Evolutionary conservation across 2,113 vertebrate species (phyloP), one percentile per base, ranked within the genome.

Genomic region (Urocynchramus pylzowi): DNA sequence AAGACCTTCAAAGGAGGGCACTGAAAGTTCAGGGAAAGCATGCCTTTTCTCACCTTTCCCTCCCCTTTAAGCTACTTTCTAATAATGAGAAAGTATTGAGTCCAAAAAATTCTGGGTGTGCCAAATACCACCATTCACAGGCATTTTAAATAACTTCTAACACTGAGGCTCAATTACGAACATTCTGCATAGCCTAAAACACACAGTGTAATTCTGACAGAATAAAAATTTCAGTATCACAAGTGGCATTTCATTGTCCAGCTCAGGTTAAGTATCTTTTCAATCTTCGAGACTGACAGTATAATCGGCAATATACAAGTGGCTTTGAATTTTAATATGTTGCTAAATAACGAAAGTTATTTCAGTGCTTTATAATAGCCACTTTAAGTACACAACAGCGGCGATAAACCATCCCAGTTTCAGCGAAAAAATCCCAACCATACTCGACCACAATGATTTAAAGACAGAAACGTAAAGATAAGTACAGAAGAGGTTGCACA

Each of bases 161-260:
- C 30, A 42, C 0, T 8, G 31, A 33, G 47, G 35, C 42, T 86
- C 68, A 31, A 9, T 26, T 39, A 28, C 9, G 59, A 61, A 22
- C 39, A 9, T 59, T 3, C 35, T 0, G 28, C 12, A 8, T 3
- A 42, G 70, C 30, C 20, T 17, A 41, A 56, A 28, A 41, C n/a
- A 26, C 27, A 41, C 1, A 4, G 28, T 1, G 31, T 9, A 2
- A 3, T 44, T 52, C 5, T 4, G n/a, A 71, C 24, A 47, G 39
- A 39, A 73, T 3, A 52, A 65, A 79, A 70, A 80, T 9, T 16
- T 42, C 64, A 56, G 49, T 12, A 54, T 19, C 30, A 6, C 35
- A 35, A 70, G 30, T 0, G 7, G 79, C 4, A 0, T 35, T 76
- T 63, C 70, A 65, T 17, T 61, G 39, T 30, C 27, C 35, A 20